Conservation (phyloP, 2,113 vertebrate genomes). For the Periophthalmus modestus region DNA sequence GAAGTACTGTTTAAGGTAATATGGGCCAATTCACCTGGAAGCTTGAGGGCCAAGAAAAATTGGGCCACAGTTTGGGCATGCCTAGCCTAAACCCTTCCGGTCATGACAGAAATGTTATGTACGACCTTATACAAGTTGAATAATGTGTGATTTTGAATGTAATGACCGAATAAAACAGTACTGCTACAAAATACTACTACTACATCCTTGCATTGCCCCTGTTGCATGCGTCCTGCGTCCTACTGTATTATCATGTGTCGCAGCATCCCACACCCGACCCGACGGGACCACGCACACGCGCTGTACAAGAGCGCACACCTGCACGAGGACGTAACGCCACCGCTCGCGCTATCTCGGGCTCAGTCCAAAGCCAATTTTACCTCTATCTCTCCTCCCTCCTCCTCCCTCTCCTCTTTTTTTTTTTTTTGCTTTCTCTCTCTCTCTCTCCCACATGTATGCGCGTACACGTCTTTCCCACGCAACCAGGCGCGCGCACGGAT, state of each 20-base stretch:
- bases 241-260: neutral
- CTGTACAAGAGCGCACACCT: neutral
- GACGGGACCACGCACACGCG: constrained; percentile 44
- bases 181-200: too few species aligned
- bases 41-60: too few species aligned
- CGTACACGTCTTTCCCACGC: constrained; percentile 44
- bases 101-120: too few species aligned
- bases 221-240: neutral
- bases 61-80: too few species aligned
- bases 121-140: too few species aligned
- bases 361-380: constrained; percentile 10
- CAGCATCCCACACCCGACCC: constrained; percentile 53
- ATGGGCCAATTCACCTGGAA: too few species aligned
- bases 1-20: too few species aligned
- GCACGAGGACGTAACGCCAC: neutral
- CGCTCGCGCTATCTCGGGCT: neutral
- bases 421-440: neutral
- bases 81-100: too few species aligned
- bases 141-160: too few species aligned
- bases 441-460: constrained; percentile 25
- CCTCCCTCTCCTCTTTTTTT: neutral
- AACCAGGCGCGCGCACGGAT: constrained; percentile 53
- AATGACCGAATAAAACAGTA: too few species aligned
- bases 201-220: neutral
- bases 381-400: constrained; percentile 24